phyloP scores from a whole-genome alignment of 2,888 invertebrate genomes.

The Tineola bisselliella region DNA sequence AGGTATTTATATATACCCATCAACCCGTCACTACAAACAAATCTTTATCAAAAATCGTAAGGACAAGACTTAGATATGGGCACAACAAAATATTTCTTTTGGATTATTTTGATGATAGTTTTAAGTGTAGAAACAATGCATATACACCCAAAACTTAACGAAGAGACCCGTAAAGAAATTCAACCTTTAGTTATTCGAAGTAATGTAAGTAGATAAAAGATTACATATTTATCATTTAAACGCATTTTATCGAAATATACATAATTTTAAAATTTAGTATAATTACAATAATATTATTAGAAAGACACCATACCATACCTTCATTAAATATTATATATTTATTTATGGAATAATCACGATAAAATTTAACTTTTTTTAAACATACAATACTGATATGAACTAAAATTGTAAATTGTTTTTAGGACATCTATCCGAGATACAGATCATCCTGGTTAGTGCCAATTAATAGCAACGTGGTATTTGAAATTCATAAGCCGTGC shows the following conservation, averaged over 20 bases:
- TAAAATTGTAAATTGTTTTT: conserved; percentile 11
- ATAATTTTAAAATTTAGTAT: too few species aligned
- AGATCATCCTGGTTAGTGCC: conserved; percentile 36
- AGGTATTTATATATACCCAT: not conserved
- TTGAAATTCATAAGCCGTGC: conserved; percentile 38
- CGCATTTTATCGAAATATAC: too few species aligned
- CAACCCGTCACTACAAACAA: too few species aligned
- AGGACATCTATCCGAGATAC: conserved; percentile 25
- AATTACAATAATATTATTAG: too few species aligned
- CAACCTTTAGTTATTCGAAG: not conserved
- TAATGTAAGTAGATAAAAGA: not conserved
- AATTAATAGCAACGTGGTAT: conserved; percentile 36
- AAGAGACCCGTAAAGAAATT: not conserved
- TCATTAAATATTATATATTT: too few species aligned
- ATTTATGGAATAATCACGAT: too few species aligned
- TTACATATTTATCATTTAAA: too few species aligned
- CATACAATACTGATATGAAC: too few species aligned
- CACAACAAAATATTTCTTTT: not conserved
- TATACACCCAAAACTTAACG: not conserved
- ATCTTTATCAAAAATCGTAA: too few species aligned
- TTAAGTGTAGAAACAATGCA: not conserved
- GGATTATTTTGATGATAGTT: not conserved
- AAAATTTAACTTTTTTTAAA: too few species aligned
- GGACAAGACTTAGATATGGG: not conserved
- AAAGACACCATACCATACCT: too few species aligned